Evolutionary conservation across 2,113 vertebrate species (phyloP).

Genomic region (Suricata suricatta): DNA sequence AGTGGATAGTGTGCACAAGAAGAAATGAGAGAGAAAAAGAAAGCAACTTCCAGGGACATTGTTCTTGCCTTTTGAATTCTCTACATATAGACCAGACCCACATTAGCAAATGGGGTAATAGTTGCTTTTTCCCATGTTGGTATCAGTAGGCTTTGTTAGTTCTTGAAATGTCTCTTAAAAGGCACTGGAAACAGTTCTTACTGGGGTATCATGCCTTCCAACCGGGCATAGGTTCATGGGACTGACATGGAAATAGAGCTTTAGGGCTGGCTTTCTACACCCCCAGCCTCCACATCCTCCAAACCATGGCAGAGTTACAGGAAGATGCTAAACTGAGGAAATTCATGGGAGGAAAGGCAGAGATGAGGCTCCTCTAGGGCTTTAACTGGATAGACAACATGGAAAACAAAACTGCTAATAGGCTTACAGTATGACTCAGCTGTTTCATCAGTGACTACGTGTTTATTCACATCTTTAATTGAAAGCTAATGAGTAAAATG

Average conservation of each 20-base stretch:
- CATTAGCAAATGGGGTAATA: background rate
- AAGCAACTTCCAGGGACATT: background rate
- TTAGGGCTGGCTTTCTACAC: background rate
- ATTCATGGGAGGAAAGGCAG: background rate
- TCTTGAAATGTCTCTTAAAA: background rate
- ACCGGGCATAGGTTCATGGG: accelerated
- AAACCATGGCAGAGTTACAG: background rate
- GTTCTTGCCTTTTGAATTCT: background rate
- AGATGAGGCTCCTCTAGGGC: background rate
- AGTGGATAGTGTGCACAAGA: background rate
- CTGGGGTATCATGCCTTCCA: background rate
- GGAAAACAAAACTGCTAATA: background rate
- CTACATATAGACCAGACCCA: background rate
- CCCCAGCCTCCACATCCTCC: background rate
- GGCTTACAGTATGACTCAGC: background rate
- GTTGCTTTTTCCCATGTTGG: background rate
- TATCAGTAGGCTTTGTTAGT: background rate
- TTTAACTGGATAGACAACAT: background rate
- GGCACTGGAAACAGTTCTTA: background rate
- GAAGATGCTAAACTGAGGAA: background rate
- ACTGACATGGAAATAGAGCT: background rate
- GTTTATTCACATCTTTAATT: background rate
- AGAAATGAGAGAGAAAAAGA: background rate
- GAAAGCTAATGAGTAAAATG: background rate
- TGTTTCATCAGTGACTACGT: background rate